Base-by-base conservation (phyloP, 2,797 vertebrate species). In the Selene dorsalis region DNA sequence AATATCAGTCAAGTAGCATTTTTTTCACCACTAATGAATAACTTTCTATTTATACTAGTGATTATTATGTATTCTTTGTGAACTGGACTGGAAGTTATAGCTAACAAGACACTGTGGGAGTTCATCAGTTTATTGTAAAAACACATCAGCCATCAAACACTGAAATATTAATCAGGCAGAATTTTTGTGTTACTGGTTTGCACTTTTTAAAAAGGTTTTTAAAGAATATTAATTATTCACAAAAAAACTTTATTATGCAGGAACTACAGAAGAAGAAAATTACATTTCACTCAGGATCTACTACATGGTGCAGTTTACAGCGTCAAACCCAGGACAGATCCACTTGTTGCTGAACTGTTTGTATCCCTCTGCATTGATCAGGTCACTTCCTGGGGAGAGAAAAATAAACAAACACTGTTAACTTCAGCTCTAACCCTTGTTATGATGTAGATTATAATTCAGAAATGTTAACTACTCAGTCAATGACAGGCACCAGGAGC, bases 271-370 rank as follows among this genome's bases (percentile, higher is more conserved):
- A 26, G n/a, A 24, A 52, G 4, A 48, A n/a, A 52, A 22, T 20
- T 20, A 47, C 2, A 6, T 7, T 26, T 26, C 12, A 24, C n/a
- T 14, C 22, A 55, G 20, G 11, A 60, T 48, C 39, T 13, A 8
- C 0, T 30, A 53, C 5, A 86, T 26, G 76, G 67, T 75, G 60
- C 91, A 91, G 82, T 88, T 91, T 26, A 55, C 73, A 0, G 53
- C 17, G 1, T 90, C 86, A 20, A 88, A 92, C 2, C 83, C 89
- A 3, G 90, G 45, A 60, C 92, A 92, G 86, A 91, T 91, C 86
- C 89, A 93, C 73, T 92, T 91, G 83, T 91, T 91, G 84, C 83
- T 92, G 85, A 90, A 92, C 78, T 90, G 75, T 43, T 75, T 91
- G 89, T 93, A 92, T 56, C 91, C 91, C 39, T 84, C 89, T 0